Evolutionary conservation across 2,113 vertebrate genomes (phyloP), one percentile per base, ranked within the genome.

Genomic region (Alosa alosa): DNA sequence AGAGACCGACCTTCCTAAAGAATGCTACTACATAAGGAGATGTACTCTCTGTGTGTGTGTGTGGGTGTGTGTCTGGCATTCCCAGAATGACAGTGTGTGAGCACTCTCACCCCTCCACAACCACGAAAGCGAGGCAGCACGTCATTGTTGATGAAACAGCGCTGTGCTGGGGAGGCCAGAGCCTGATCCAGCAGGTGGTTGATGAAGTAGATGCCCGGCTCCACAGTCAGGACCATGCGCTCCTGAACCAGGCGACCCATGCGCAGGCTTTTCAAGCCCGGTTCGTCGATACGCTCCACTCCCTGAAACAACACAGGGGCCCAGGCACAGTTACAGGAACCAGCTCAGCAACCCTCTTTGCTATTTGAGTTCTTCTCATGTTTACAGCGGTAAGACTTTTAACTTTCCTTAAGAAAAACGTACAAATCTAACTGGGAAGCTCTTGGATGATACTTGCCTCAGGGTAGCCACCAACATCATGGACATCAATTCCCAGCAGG

Each of bases 141-240:
- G 1, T 95, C 83, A 0, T 1, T 93, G 91, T 98, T 92, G 92
- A 99, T 94, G 96, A 98, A 99, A 91, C 95, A 95, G 88, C 96
- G 91, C 64, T 97, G 97, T 0, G 93, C 86, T 0, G 96, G 94
- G 83, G 97, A 90, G 0, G 82, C 91, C 86, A 99, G 95, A 0
- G 98, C 98, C 85, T 97, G 93, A 25, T 99, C 96, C 93, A 99
- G 94, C 13, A 99, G 94, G 88, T 92, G 96, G 91, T 97, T 92
- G 22, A 99, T 99, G 94, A 99, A 99, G 91, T 99, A 99, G 87
- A 99, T 97, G 83, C 98, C 98, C 0, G 98, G 98, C 90, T 99
- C 98, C 22, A 99, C 92, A 0, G 98, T 99, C 84, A 99, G 96
- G 85, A 99, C 98, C 98, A 99, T 99, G 88, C 97, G 93, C 49